phyloP scores from a whole-genome alignment of 2,888 invertebrate species.

The Eilema griseolum region DNA sequence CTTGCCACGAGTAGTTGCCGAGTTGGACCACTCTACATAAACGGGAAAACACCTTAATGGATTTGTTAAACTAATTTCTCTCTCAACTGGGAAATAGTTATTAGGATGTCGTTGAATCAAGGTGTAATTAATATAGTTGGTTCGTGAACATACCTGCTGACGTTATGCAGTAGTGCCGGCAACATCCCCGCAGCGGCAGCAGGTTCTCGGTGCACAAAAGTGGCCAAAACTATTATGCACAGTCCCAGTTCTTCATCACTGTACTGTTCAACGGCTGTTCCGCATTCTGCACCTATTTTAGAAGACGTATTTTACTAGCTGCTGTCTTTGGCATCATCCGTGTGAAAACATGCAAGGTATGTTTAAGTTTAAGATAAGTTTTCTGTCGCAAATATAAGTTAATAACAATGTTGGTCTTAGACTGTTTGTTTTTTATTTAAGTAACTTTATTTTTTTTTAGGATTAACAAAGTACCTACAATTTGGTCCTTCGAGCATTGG shows the following conservation, averaged over 20 bases:
- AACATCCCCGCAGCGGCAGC: constrained; percentile 97
- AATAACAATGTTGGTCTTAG: no score
- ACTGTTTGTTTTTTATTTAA: no score
- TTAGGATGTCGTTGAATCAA: not conserved
- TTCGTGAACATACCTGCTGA: constrained; percentile 90
- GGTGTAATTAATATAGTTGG: not conserved
- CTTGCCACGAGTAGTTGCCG: constrained; percentile 95
- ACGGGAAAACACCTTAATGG: not conserved
- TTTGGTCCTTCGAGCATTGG: no score
- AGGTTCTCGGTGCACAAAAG: constrained; percentile 98
- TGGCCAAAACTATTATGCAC: constrained; percentile 96
- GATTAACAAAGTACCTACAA: no score
- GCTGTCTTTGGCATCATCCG: not conserved
- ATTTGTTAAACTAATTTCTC: no score
- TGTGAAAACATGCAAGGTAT: no score
- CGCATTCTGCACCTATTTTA: constrained; percentile 94
- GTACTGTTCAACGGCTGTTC: constrained; percentile 95
- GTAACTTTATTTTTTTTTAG: no score
- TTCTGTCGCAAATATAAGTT: no score
- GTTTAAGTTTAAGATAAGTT: no score
- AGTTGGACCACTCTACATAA: constrained; percentile 90
- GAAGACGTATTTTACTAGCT: not conserved
- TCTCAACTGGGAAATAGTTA: no score
- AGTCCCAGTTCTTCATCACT: constrained; percentile 98
- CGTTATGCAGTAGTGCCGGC: constrained; percentile 95